Evolutionary conservation across 2,888 invertebrate species (phyloP).

Genomic region (Prenolepis imparis): DNA sequence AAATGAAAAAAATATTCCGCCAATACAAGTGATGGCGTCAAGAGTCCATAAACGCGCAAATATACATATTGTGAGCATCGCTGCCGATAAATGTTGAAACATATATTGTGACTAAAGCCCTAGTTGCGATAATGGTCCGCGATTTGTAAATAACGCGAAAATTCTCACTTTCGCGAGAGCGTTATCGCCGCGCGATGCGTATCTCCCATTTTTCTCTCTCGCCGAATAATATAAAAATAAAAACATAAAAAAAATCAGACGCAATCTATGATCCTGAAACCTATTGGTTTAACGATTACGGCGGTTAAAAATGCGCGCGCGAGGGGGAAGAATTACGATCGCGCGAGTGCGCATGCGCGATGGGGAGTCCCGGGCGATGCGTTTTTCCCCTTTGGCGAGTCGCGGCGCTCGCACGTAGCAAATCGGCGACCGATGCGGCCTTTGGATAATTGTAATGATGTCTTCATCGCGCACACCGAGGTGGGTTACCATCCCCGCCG

Average conservation of each 20-base stretch:
- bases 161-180: slow-evolving; percentile 36
- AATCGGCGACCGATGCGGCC: slow-evolving; percentile 21
- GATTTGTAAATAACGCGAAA: slow-evolving; percentile 61
- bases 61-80: slow-evolving; percentile 22
- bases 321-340: slow-evolving; percentile 49
- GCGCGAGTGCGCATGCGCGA: slow-evolving; percentile 42
- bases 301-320: slow-evolving; percentile 33
- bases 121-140: slow-evolving; percentile 51
- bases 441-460: slow-evolving; percentile 48
- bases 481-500: slow-evolving; percentile 36
- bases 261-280: slow-evolving; percentile 34
- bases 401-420: slow-evolving; percentile 31
- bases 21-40: background rate
- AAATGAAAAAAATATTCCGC: slow-evolving; percentile 29
- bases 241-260: slow-evolving; percentile 9
- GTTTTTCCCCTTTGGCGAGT: slow-evolving; percentile 15
- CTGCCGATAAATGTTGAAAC: slow-evolving; percentile 53
- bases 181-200: slow-evolving; percentile 51
- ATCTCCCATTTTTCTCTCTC: background rate
- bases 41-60: slow-evolving; percentile 34
- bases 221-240: too few species aligned
- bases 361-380: slow-evolving; percentile 37
- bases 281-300: slow-evolving; percentile 47
- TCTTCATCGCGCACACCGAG: slow-evolving; percentile 50
- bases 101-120: slow-evolving; percentile 55